Base-by-base conservation (phyloP, 2,113 vertebrate genomes). In the Oxyura jamaicensis region DNA sequence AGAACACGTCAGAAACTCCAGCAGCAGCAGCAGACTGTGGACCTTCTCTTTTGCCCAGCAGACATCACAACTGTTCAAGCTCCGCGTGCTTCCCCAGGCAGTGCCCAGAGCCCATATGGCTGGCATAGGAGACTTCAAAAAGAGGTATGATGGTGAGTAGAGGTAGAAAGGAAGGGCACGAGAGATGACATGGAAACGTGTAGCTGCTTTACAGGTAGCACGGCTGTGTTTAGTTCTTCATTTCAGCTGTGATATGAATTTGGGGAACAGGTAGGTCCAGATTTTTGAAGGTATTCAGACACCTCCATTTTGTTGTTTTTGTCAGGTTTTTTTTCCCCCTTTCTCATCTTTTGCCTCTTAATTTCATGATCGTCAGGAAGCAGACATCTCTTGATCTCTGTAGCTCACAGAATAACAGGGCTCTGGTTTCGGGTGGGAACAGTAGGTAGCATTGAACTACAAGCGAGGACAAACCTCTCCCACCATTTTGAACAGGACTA, bases 1-100 rank as follows among this genome's bases (percentile, higher is more conserved):
- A 42, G 65, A 82, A 92, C 25, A 83, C 68, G 93, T 91, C 86
- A 95, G 79, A 90, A 75, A 94, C 60, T 62, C 85, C 71, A 55
- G 90, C 91, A 66, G 77, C 91, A 66, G 77, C 13, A 82, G 50
- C 62, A 67, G 25, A 25, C 33, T 33, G 17, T 35, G 93, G 88
- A 63, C 66, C 44, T 93, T 81, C 91, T 42, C 79, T 0, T 53
- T 82, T 89, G 83, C 88, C 84, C 73, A 62, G 77, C 76, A 10
- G 21, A 71, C 59, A 71, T 8, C 8, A 6, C 36, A 53, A 72
- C 55, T 56, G 76, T 93, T 93, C 48, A 65, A 84, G 90, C 90
- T 92, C n/a, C 1, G 15, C 39, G 9, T 6, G n/a, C 41, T 39
- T 23, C 63, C 46, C 33, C 39, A 4, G 79, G 50, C n/a, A 13